phyloP scores from a whole-genome alignment of 2,797 vertebrate genomes.

The Bradypodion pumilum region DNA sequence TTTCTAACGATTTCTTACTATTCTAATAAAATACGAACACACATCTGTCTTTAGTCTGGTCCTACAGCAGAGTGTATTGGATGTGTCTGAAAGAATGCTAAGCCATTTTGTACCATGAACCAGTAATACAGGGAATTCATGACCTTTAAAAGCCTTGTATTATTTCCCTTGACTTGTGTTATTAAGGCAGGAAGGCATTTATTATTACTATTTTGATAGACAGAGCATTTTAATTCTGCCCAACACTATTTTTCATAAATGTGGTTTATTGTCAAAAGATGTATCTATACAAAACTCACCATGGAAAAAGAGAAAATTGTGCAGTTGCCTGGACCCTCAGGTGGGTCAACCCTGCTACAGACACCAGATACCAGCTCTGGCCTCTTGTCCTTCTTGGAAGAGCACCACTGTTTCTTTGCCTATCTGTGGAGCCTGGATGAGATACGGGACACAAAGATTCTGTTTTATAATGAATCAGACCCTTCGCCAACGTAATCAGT shows the following conservation, averaged over 20 bases:
- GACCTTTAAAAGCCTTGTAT: conserved; percentile 17
- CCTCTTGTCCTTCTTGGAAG: no score
- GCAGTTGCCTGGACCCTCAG: no score
- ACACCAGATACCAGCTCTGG: no score
- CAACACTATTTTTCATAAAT: conserved; percentile 2
- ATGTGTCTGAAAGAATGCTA: conserved; percentile 17
- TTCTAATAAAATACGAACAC: not conserved
- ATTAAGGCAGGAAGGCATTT: not conserved
- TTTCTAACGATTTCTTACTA: no score
- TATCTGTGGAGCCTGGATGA: no score
- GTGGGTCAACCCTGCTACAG: no score
- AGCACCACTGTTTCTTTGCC: no score
- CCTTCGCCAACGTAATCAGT: no score
- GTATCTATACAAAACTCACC: conserved; percentile 11
- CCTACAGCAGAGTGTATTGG: not conserved
- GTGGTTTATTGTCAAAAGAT: conserved; percentile 50
- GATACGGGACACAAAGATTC: no score
- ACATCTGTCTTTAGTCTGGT: not conserved
- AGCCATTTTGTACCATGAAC: conserved; percentile 5
- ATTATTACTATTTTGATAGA: conserved; percentile 24
- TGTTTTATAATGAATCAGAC: no score
- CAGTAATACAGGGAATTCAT: conserved; percentile 23
- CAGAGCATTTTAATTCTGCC: conserved; percentile 21
- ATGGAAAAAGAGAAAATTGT: not conserved
- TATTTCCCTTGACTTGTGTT: conserved; percentile 24